These are phyloP conservation scores for Ooceraea biroi DNA, from an alignment of 1,140 invertebrate species.

Conservation along the genomic window DNA sequence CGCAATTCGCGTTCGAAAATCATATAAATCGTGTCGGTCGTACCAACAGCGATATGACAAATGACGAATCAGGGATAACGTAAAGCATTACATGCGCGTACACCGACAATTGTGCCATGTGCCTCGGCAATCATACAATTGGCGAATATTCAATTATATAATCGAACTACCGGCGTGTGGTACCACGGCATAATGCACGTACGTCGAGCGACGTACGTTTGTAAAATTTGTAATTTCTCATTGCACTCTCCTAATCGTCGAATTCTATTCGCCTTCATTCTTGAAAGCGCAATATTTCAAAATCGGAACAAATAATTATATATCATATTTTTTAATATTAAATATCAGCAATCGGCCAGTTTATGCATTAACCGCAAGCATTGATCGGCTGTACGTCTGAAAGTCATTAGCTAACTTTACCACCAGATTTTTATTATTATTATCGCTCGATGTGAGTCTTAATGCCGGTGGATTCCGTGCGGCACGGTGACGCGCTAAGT, in stretches of 20 bases:
- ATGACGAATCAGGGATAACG: conserved; percentile 58
- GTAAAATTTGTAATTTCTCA: conserved; percentile 57
- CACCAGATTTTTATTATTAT: neutral
- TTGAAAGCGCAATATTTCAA: neutral
- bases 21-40: conserved; percentile 58
- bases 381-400: neutral
- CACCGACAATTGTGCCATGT: conserved; percentile 82
- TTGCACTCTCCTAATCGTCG: neutral
- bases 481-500: neutral
- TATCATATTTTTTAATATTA: neutral
- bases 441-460: neutral
- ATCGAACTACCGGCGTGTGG: conserved; percentile 78
- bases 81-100: conserved; percentile 54
- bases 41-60: conserved; percentile 49
- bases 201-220: conserved; percentile 69
- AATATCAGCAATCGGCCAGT: neutral
- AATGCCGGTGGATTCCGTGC: neutral
- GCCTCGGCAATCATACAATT: conserved; percentile 84
- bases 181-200: conserved; percentile 46
- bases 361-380: neutral
- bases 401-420: neutral
- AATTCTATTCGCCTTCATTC: no score
- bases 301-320: neutral
- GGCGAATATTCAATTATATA: conserved; percentile 86
- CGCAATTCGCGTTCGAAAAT: conserved; percentile 53